phyloP scores from a whole-genome alignment of 1,140 invertebrate species.

The Melanaphis sacchari region DNA sequence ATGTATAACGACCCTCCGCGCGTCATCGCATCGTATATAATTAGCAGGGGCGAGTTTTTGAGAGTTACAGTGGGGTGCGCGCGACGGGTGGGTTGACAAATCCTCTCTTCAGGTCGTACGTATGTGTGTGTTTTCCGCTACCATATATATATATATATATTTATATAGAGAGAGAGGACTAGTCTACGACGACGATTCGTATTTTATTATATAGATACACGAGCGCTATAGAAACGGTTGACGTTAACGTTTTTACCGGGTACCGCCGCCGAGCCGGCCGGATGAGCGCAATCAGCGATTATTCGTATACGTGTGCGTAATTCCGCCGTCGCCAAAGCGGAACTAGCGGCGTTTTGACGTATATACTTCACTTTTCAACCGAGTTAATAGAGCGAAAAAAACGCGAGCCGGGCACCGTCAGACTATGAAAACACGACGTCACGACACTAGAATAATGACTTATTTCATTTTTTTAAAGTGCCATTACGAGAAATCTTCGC shows the following conservation, averaged over 20 bases:
- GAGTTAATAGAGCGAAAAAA: conserved; percentile 44
- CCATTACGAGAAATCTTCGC: neutral
- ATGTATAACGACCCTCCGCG: conserved; percentile 24
- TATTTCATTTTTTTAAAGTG: conserved; percentile 7
- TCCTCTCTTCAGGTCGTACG: conserved; percentile 4
- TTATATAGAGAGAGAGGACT: neutral
- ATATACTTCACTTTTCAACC: neutral
- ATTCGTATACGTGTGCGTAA: neutral
- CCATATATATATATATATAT: neutral
- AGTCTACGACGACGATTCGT: neutral
- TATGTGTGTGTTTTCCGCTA: neutral
- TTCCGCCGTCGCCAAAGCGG: neutral
- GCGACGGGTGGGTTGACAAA: conserved; percentile 3
- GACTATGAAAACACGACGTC: neutral
- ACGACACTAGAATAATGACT: neutral
- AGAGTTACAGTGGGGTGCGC: conserved; percentile 15
- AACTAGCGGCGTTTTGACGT: neutral
- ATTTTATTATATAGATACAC: conserved; percentile 16
- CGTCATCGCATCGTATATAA: conserved; percentile 42
- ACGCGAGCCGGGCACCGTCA: too few relatives aligned
- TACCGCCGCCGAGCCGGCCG: neutral
- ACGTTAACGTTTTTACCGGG: conserved; percentile 17
- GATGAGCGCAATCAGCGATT: conserved; percentile 19
- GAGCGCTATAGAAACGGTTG: neutral
- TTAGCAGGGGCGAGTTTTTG: conserved; percentile 21